Base-by-base conservation (phyloP, 2,113 vertebrate genomes). In the Myrmophylax atrothorax region DNA sequence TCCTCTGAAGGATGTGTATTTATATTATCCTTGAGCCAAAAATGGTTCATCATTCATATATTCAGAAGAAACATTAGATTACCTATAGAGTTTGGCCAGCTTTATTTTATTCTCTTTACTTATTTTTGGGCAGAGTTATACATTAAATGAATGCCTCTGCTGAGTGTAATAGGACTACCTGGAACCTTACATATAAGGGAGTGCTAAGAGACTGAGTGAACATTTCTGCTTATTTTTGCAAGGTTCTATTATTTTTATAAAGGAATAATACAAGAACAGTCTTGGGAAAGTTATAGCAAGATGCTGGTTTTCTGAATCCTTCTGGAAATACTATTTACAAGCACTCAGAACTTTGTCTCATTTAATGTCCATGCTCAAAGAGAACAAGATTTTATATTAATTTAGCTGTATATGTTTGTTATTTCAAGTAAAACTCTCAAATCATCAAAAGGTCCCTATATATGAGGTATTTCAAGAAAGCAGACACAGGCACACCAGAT, bases 1-100 rank as follows among this genome's bases (percentile, higher is more conserved):
- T 88, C 19, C 55, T 91, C 74, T 72, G 64, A 87, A 69, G 33
- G 84, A 90, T 90, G 89, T 92, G 63, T 95, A 90, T 95, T 95
- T 92, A 77, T 78, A 70, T 66, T 92, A 94, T 67, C 77, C 63
- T 42, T 88, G 52, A 89, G 90, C 89, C 95, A 95, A 95, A 86
- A 93, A 90, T 59, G 60, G 95, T 70, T 93, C 92, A 78, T 88
- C 82, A 88, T 93, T 95, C 90, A 84, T 44, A 84, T 40, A 90
- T 35, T 84, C 73, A 92, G 88, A 93, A 89, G 68, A 88, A 94
- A 81, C 14, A 26, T 56, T 63, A 59, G 37, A 77, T 88, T 85
- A 62, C 20, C 83, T 76, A 13, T 62, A 62, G 37, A 80, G 47
- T 63, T 92, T 77, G 68, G 35, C 33, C 22, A 37, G 53, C 86